Base-by-base conservation (phyloP, 2,113 vertebrate species). In the Perognathus longimembris region DNA sequence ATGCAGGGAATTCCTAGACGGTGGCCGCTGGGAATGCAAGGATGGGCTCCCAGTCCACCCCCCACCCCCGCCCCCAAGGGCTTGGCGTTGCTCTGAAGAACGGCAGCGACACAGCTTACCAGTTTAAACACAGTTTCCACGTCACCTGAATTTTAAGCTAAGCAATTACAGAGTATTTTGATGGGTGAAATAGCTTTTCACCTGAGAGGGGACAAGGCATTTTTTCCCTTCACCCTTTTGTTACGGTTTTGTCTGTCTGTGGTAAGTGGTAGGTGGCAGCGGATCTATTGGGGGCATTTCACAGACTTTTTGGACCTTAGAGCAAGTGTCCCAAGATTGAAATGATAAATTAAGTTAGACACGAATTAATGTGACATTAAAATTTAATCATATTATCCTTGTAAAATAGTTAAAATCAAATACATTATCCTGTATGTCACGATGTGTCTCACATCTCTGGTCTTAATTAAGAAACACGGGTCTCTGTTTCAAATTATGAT, bases 351-450 rank as follows among this genome's bases (percentile, higher is more conserved):
- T 79, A 89, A 63, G 86, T 67, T 78, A 92, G 70, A 15, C 3
- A 91, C 15, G 6, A 61, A 36, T 86, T 50, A 61, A 69, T 30
- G 40, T 61, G 34, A 70, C 63, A 42, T 34, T 83, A 73, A 92
- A 86, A 69, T 83, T 59, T 84, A 66, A 83, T 40, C 54, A 42
- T 36, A 63, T 34, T 36, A 8, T 45, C 79, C 85, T 85, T 80
- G 30, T n/a, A 80, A 94, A 90, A 93, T 91, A 76, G 24, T 2
- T 78, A 32, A 75, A 93, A 57, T 93, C 63, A 83, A 93, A 93
- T 76, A 75, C 57, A 95, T 95, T 61, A 89, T 78, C 91, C 30
- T 92, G 71, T n/a, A 78, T 75, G 92, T 89, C 86, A 95, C 63
- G 79, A 32, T 59, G 11, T 24, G 28, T 14, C 36, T 22, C 42